Evolutionary conservation across 2,113 vertebrate genomes (phyloP).

Genomic region (Melanocharis versteri): DNA sequence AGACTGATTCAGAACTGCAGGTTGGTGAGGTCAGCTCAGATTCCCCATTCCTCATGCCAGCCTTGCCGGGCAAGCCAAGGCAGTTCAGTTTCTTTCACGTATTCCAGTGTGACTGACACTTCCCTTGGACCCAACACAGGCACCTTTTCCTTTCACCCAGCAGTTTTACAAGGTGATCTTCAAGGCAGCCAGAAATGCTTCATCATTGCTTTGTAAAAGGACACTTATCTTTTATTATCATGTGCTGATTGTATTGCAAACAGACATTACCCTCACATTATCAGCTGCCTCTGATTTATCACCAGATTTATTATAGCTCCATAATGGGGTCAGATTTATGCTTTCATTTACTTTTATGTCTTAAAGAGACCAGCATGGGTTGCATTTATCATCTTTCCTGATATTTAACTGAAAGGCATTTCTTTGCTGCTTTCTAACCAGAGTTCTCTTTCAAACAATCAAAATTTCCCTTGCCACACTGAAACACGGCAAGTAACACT

Average conservation of each 20-base stretch:
- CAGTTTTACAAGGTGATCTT: conserved; percentile 9
- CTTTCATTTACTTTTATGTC: not conserved
- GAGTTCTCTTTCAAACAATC: not conserved
- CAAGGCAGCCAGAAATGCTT: not conserved
- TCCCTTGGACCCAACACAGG: not conserved
- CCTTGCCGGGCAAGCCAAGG: not conserved
- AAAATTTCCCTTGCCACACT: not conserved
- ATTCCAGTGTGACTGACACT: not conserved
- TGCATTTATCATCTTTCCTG: not conserved
- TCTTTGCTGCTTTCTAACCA: not conserved
- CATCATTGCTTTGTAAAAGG: not conserved
- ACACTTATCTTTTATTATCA: not conserved
- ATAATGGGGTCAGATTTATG: not conserved
- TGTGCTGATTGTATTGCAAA: conserved; percentile 7
- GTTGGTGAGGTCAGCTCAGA: not conserved
- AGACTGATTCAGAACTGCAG: not conserved
- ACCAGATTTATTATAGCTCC: not conserved
- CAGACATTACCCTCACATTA: conserved; percentile 8
- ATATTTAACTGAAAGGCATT: not conserved
- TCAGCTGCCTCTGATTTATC: conserved; percentile 25
- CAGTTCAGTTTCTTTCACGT: not conserved
- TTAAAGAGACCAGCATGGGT: not conserved
- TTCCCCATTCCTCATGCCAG: not conserved
- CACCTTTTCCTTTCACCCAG: not conserved
- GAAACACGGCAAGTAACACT: not conserved